Evolutionary conservation across 2,113 vertebrate genomes (phyloP), one percentile per base, ranked within the genome.

Genomic region (Willisornis vidua): DNA sequence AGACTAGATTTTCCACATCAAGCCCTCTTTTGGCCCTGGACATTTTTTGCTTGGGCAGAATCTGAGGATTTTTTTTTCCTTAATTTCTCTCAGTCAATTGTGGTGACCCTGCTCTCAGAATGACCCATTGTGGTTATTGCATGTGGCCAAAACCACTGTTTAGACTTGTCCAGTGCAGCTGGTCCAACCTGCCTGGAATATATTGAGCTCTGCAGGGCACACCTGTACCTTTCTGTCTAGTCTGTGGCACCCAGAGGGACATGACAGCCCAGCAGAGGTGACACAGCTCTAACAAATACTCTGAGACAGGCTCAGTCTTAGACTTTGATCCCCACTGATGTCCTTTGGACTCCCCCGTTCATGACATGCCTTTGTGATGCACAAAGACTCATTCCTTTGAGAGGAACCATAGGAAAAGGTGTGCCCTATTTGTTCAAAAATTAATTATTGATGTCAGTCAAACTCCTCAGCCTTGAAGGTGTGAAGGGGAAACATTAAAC

Each of bases 351-450:
- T 90, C 76, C n/a, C 49, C 35, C 7, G n/a, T 43, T 77, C 62
- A 46, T 35, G 73, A n/a, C 43, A 29, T 14, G 35, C 52, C 51
- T 76, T 45, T 80, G 72, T 7, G 19, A 78, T 57, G 82, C 65
- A 87, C 10, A 67, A 55, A 89, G 85, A 52, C 79, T 95, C 70
- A 3, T 77, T 70, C 87, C 91, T 85, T 75, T 62, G 52, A 46
- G 83, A 78, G 31, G 20, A 82, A 74, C 81, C 85, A 10, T 41
- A 93, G 58, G 80, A 91, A 91, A 83, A 94, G 95, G 77, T 48
- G 75, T 90, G 76, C 28, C 51, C 23, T 95, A 79, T 90, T 87
- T 93, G 93, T 92, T 70, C 71, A 96, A 94, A 96, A 97, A 97
- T 93, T 87, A 92, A 96, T 76, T 58, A 74, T 94, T 92, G 87